Evolutionary conservation across 1,140 invertebrate species (phyloP), one percentile per base, ranked within the genome.

Genomic region (Mactra quadrangularis): DNA sequence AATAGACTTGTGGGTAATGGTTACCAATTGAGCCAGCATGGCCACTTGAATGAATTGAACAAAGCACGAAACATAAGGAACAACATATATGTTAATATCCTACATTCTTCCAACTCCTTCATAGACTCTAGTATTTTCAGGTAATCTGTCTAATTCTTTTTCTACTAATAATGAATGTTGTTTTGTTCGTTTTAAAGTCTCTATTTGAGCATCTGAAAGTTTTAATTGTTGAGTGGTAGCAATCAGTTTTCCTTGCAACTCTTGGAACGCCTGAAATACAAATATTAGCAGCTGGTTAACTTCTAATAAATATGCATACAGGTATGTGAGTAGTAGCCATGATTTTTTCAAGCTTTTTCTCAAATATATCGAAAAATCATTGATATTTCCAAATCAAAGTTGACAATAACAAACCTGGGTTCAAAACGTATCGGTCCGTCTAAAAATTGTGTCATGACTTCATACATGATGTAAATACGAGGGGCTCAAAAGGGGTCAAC

Each of bases 231-330:
- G 96, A 72, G 94, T 95, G 0, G 96, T 97, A 84, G 96, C 95
- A 1, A 96, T 93, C 94, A 96, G 95, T 93, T 97, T 97, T n/a
- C 95, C 94, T 89, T 97, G 97, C 47, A 97, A 92, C 86, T 97
- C 96, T 31, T 94, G 91, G 90, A 98, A 97, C 13, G 97, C 97
- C 94, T 97, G 90, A 64, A 76, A 66, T 27, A 62, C 35, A 25
- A 82, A 13, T 33, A 29, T 4, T 7, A 17, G 25, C 31, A 13
- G 13, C 17, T 15, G 13, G 15, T 31, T 11, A n/a, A 22, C 22
- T 0, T 6, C n/a, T 25, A 17, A 3, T 45, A 19, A 41, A 17
- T 11, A 7, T 13, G 22, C 4, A 3, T 47, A n/a, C 1, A 60
- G 3, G 35, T 33, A 47, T 38, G 15, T 41, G 29, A 41, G 11